Percentiles rank a stretch among this genome's conserved stretches.
phyloP scores from a whole-genome alignment of 2,113 vertebrate species.

The Empidonax alnorum region DNA sequence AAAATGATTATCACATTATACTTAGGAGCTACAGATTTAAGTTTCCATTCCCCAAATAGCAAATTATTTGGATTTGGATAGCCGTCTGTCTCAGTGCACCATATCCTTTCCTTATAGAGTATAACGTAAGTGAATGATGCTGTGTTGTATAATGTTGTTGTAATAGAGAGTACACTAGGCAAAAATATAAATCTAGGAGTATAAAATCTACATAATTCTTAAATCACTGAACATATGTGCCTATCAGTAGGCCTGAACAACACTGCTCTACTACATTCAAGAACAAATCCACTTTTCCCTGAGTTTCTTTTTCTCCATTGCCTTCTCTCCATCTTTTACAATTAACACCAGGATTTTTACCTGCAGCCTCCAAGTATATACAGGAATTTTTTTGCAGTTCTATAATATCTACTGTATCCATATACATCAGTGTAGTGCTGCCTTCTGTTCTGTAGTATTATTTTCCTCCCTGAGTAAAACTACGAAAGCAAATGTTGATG shows the following conservation, averaged over 20 bases:
- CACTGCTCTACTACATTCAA: neutral
- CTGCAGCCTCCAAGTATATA: neutral
- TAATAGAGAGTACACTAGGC: neutral
- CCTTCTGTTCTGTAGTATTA: neutral
- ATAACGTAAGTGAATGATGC: neutral
- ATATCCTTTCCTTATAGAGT: neutral
- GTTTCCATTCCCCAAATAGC: neutral
- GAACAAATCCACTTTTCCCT: neutral
- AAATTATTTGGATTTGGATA: neutral
- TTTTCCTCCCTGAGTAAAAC: neutral
- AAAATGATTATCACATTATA: neutral
- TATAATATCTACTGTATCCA: neutral
- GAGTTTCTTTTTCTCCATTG: neutral
- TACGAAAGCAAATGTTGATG: neutral
- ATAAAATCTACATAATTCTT: neutral
- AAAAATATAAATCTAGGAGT: neutral
- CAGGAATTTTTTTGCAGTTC: neutral
- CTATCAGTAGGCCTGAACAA: neutral
- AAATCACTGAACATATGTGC: neutral
- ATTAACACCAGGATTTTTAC: neutral
- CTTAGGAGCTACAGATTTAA: neutral
- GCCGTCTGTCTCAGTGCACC: neutral
- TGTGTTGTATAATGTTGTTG: neutral
- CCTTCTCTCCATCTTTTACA: neutral
- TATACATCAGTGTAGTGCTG: neutral